phyloP scores from a whole-genome alignment of 2,113 vertebrate species.

The Bostrychus sinensis region DNA sequence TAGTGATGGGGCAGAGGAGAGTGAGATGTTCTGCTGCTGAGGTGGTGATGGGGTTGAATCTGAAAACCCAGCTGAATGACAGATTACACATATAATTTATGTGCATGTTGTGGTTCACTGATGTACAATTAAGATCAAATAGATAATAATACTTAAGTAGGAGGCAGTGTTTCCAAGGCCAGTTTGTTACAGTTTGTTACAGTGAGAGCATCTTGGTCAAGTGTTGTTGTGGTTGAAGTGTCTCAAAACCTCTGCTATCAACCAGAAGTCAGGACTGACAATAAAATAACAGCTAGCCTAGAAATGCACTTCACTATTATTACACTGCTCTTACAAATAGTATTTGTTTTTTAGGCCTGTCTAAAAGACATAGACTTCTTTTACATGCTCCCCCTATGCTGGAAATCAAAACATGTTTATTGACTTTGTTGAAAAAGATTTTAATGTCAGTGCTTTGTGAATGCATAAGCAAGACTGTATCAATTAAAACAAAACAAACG shows the following conservation, averaged over 20 bases:
- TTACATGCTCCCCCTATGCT: not conserved
- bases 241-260: conserved; percentile 52
- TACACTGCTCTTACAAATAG: conserved; percentile 5
- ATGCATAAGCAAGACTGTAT: no score
- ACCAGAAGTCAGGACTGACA: conserved; percentile 46
- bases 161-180: conserved; percentile 59
- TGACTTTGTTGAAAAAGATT: not conserved
- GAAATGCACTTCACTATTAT: conserved; percentile 28
- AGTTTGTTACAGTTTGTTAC: conserved; percentile 69
- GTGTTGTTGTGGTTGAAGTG: conserved; percentile 62
- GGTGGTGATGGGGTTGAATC: no score
- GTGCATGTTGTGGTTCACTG: no score
- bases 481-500: not conserved
- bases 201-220: conserved; percentile 61
- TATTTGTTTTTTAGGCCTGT: conserved; percentile 11
- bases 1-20: not conserved
- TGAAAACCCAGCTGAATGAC: no score
- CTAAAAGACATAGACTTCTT: not conserved
- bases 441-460: not conserved
- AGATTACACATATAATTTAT: no score
- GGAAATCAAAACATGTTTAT: not conserved
- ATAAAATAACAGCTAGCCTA: conserved; percentile 17
- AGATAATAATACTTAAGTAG: conserved; percentile 61
- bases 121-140: conserved; percentile 50
- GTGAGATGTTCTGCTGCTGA: no score